Base-by-base conservation (phyloP, 2,888 invertebrate species). In the Acanthosepion pharaonis region DNA sequence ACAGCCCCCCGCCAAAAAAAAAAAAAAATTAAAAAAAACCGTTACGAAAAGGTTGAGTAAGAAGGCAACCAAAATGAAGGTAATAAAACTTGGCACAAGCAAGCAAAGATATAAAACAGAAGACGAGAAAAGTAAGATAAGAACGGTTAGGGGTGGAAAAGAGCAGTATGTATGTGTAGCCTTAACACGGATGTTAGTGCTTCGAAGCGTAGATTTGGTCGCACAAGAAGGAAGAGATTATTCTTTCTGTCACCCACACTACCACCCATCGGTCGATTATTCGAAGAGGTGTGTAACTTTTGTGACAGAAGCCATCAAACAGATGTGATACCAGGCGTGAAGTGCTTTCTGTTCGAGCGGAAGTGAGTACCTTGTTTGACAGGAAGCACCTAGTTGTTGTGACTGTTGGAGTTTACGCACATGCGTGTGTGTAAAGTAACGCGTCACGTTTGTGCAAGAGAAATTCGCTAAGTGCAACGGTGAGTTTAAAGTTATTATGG, bases 271-370 rank as follows among this genome's bases (percentile, higher is more conserved):
- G n/a, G 78, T 78, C 78, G 78, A 78, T 78, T 78, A 78, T 78
- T n/a, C n/a, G n/a, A n/a, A 33, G n/a, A 78, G 33, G n/a, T n/a
- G 78, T 78, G 78, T 78, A 78, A 78, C 78, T n/a, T 78, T 78
- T 78, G 78, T 78, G 78, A 78, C 78, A 78, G n/a, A 78, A 78
- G n/a, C 78, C n/a, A 78, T 78, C 78, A 78, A 78, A 78, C 78
- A 78, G 78, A 78, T 78, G 78, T 78, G 78, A 78, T 9, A 18
- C 18, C 78, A n/a, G 78, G 78, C 78, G 78, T 78, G 78, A 78
- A 78, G 78, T 78, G 78, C n/a, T 78, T 78, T 78, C n/a, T 78
- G n/a, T 18, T 78, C n/a, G 78, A 78, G 78, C 78, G 78, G 78
- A 78, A 78, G 78, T 78, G 78, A 78, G 78, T 78, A 78, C 33